Base-by-base conservation (phyloP, 1,140 invertebrate species). In the Penaeus indicus region DNA sequence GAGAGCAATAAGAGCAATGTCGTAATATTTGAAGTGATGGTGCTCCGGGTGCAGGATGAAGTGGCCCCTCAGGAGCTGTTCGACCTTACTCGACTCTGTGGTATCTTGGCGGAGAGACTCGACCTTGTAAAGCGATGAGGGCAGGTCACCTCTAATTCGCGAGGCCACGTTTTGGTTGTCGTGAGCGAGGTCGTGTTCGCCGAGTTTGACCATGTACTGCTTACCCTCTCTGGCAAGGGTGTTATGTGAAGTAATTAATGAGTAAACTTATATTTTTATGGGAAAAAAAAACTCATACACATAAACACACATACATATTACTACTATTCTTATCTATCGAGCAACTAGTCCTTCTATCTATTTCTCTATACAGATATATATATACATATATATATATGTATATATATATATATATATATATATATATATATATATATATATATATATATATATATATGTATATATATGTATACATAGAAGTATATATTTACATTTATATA, bases 1-100 rank as follows among this genome's bases (percentile, higher is more conserved):
- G 16, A 86, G 80, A 25, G 25, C 77, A 3, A 82, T n/a, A 3
- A 90, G 79, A 3, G 87, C 90, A 61, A 90, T 87, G 80, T 90
- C 90, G 69, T 89, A 63, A 54, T 90, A 90, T 16, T 82, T 85
- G n/a, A 54, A 75, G 19, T 47, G 1, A 22, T 84, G 22, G 42
- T 89, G 89, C 21, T 89, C 78, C 10, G 90, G 90, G 64, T 90
- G 67, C 21, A 78, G 67, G 69, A 82, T 21, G 54, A 54, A 54
- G 54, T 11, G 54, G 10, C 54, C 54, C 16, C 54, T 11, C 16
- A 54, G 10, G 11, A 54, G 54, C 54, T 54, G 54, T 8, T 54
- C 54, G 54, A 54, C 54, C 11, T 54, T 54, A 16, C 54, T 54
- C 54, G 54, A 13, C 54, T 54, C 54, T 8, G 54, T 54, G 10